Evolutionary conservation across 2,797 vertebrate genomes (phyloP), one percentile per base, ranked within the genome.

Genomic region (Chelmon rostratus): DNA sequence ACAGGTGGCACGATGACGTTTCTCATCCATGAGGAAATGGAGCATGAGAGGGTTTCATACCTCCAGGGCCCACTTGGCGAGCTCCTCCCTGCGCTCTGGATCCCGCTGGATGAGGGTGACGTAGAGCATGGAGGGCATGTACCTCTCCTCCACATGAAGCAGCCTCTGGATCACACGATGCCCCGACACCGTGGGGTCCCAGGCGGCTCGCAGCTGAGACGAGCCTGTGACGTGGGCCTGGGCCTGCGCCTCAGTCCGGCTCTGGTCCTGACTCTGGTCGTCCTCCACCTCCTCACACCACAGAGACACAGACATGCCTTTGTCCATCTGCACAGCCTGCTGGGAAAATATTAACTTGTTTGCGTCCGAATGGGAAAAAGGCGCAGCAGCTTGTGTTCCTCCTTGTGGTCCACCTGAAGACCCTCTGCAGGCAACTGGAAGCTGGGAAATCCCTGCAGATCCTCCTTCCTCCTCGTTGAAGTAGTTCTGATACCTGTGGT

Each of bases 221-320:
- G 66, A 40, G 44, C 54, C 69, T 25, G 31, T 0, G 5, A 6
- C 8, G 49, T 19, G 35, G 9, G 21, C 68, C 57, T 10, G 68
- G 50, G 28, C 57, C 18, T 3, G 54, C 1, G 31, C 47, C 15
- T 85, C 80, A 0, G 28, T 73, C 78, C 59, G 66, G 31, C 3
- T 44, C 56, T 69, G 73, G 37, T 72, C 74, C 66, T 64, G 78
- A 40, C 16, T 33, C 78, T 66, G 79, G n/a, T 82, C 73, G 0
- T 91, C 90, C 71, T 94, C 94, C 57, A 85, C 93, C 81, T 96
- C 95, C 81, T 95, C 94, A 33, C 95, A 96, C 95, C 95, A 95
- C 76, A 96, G 94, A 84, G 95, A 95, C 88, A 94, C 73, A 9
- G 90, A 71, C 91, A 93, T 79, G 78, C 59, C 83, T 78, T 79